Evolutionary conservation across 2,888 invertebrate genomes (phyloP).

Genomic region (Rhaphigaster nebulosa): DNA sequence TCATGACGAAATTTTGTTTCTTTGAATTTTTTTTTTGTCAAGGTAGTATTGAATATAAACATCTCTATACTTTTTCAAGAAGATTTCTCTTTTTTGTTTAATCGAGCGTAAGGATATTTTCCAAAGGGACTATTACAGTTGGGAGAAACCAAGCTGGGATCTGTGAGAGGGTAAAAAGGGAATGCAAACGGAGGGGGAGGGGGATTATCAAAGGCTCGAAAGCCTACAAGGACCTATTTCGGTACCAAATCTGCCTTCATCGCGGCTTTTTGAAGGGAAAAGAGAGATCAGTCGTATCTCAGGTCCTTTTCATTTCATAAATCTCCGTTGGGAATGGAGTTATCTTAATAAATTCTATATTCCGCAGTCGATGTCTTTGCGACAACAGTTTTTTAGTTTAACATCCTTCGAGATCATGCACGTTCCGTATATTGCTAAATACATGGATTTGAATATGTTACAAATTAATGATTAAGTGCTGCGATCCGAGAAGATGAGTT

Average conservation of each 20-base stretch:
- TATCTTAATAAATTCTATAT: background rate
- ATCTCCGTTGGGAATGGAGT: background rate
- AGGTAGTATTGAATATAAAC: background rate
- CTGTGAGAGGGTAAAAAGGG: background rate
- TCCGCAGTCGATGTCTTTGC: background rate
- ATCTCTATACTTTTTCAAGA: background rate
- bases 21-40: background rate
- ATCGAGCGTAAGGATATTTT: background rate
- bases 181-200: background rate
- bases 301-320: background rate
- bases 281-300: background rate
- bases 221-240: background rate
- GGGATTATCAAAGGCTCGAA: background rate
- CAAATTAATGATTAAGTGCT: no score
- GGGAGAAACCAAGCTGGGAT: background rate
- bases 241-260: conserved; percentile 6
- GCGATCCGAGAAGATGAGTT: no score
- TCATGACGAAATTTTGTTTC: background rate
- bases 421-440: no score
- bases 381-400: background rate
- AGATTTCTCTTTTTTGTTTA: background rate
- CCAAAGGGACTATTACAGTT: conserved; percentile 12
- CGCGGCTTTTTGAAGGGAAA: background rate
- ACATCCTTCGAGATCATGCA: background rate
- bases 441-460: no score